Conservation (phyloP, 2,113 vertebrate species). For the Noturus placidus region DNA sequence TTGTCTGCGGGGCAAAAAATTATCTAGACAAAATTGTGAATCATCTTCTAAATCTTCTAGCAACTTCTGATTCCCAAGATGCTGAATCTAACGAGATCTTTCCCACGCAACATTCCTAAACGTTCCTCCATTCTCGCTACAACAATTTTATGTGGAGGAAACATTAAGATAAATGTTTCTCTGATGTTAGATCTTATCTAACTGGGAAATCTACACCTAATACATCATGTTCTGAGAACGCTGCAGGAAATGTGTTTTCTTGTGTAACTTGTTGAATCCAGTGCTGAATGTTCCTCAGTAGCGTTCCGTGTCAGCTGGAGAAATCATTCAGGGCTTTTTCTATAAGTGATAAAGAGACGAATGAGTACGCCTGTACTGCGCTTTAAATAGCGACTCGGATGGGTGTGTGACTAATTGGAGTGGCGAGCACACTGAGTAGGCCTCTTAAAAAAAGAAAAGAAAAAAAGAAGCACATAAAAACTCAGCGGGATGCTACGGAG, state of each 20-base stretch:
- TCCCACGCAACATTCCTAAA: too few relatives aligned
- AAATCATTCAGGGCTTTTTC: neutral
- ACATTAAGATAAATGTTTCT: neutral
- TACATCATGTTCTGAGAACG: neutral
- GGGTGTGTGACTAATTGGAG: constrained; percentile 30
- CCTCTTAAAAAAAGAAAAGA: neutral
- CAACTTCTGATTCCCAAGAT: too few relatives aligned
- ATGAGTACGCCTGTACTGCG: constrained; percentile 51
- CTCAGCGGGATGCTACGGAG: neutral
- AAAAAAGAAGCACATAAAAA: neutral
- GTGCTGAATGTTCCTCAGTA: neutral
- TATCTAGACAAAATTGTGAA: neutral
- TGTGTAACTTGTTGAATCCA: neutral
- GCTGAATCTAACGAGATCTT: too few relatives aligned
- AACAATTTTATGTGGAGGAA: neutral
- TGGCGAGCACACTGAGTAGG: neutral
- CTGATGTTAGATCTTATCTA: neutral
- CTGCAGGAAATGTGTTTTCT: neutral
- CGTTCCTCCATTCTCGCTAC: neutral
- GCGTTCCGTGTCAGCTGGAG: neutral
- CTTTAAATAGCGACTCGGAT: constrained; percentile 44
- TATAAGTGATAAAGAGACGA: neutral
- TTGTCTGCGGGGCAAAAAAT: too few relatives aligned
- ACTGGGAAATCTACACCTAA: too few relatives aligned
- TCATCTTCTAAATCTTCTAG: neutral